Percentiles rank a stretch among this genome's conserved stretches.
Evolutionary conservation across 2,888 invertebrate species (phyloP).

Genomic region (Nycteola revayana): DNA sequence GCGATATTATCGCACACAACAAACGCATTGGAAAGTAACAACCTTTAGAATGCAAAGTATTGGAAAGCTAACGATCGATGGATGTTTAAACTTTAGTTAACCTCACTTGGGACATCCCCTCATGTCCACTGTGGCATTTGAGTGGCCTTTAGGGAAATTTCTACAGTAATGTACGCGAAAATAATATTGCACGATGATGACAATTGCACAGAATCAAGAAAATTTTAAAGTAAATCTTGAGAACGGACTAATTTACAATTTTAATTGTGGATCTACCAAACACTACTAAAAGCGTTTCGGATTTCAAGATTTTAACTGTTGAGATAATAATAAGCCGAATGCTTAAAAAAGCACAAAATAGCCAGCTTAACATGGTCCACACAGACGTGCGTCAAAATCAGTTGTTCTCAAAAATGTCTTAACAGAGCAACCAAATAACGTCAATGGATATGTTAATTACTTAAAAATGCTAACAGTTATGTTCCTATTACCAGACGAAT

Average conservation of each 20-base stretch:
- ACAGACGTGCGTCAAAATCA: too few species aligned
- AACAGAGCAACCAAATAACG: not conserved
- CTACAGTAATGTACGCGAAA: slow-evolving; percentile 8
- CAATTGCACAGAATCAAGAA: too few species aligned
- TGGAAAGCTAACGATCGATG: slow-evolving; percentile 49
- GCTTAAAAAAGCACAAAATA: too few species aligned
- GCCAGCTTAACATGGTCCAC: too few species aligned
- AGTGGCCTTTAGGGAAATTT: slow-evolving; percentile 27
- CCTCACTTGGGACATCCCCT: slow-evolving; percentile 31
- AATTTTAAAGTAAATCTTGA: too few species aligned
- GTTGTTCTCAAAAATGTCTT: too few species aligned
- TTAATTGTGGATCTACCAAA: too few species aligned
- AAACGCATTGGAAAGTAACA: slow-evolving; percentile 61
- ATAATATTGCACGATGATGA: too few species aligned
- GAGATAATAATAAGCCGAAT: too few species aligned
- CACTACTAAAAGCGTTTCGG: too few species aligned
- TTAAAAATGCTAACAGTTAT: slow-evolving; percentile 20
- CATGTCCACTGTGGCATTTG: slow-evolving; percentile 25
- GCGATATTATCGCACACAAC: slow-evolving; percentile 50
- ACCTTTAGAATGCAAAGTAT: slow-evolving; percentile 57
- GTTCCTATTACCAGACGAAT: slow-evolving; percentile 17
- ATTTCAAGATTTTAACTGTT: too few species aligned
- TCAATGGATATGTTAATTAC: slow-evolving; percentile 10
- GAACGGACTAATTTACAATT: too few species aligned
- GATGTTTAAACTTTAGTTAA: slow-evolving; percentile 39